Base-by-base conservation (phyloP, 2,113 vertebrate species). In the Seriola aureovittata region DNA sequence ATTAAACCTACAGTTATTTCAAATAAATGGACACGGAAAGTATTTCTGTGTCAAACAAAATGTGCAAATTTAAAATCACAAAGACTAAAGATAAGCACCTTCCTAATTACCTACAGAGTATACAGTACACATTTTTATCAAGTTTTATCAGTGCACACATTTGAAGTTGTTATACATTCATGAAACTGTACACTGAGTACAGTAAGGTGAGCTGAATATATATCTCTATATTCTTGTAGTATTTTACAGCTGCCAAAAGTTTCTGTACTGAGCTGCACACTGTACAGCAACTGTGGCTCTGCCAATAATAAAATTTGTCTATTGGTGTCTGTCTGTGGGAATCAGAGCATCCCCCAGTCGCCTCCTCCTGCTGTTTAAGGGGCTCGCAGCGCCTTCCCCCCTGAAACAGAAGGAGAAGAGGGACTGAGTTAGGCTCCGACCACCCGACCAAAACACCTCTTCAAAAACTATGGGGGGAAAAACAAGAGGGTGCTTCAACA, bases 371-470 rank as follows among this genome's bases (percentile, higher is more conserved):
- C 90, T 95, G 94, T 96, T 93, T 89, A 95, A 94, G 95, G 93
- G 95, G 94, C 93, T 96, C 89, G 88, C 91, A 95, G 83, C 89
- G 55, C 89, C 94, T 93, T 95, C 94, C 94, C 94, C 94, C 95
- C 95, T 96, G 94, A 95, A 96, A 96, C 95, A 95, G 93, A 95
- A 94, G 95, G 95, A 96, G 94, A 96, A 95, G 95, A 95, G 89
- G 93, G 84, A 90, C 95, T 93, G 88, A 91, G 93, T 96, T 96
- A 96, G 88, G 93, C 93, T 90, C 93, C 81, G 73, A 82, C 70
- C 81, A 85, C 86, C 93, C 89, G 62, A 86, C 80, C 78, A 87
- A 85, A 88, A 91, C 90, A 88, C 72, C 79, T 83, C 89, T 71
- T 80, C 85, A 85, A 77, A 78, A 85, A 90, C 91, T 92, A 91